A percentile compares a stretch with the other conserved stretches of the same genome.
phyloP scores from a whole-genome alignment of 2,113 vertebrate genomes.

The Pandion haliaetus region DNA sequence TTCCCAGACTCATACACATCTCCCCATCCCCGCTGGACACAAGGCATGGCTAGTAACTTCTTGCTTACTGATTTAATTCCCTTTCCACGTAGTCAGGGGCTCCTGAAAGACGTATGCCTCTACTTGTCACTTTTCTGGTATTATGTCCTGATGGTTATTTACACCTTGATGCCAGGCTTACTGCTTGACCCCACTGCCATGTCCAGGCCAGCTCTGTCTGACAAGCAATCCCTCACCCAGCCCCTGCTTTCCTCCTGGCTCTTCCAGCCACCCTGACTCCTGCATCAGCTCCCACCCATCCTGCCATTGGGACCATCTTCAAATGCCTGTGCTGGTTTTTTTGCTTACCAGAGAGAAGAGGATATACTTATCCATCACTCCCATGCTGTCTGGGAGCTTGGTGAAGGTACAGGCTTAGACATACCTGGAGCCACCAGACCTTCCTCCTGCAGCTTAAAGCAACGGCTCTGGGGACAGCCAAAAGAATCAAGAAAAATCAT shows the following conservation, averaged over 20 bases:
- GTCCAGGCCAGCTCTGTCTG: neutral
- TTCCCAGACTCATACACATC: neutral
- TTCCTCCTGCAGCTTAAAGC: neutral
- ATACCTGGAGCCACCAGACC: neutral
- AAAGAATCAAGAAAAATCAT: neutral
- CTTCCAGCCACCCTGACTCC: neutral
- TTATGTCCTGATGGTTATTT: neutral
- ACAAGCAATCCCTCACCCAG: neutral
- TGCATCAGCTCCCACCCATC: neutral
- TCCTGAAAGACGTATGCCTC: neutral
- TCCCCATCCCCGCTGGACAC: neutral
- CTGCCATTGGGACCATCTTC: neutral
- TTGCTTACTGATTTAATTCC: neutral
- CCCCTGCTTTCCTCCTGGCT: neutral
- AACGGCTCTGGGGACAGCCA: neutral
- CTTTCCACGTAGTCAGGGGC: neutral
- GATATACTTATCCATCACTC: neutral
- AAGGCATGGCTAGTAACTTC: neutral
- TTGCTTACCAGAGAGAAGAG: neutral
- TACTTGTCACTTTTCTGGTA: neutral
- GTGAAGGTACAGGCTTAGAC: neutral
- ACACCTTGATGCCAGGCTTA: neutral
- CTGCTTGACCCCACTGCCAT: neutral
- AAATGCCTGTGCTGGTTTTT: neutral
- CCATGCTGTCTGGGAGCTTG: neutral